These are phyloP conservation scores for Mamestra brassicae DNA, from an alignment of 2,888 invertebrate genomes.

Conservation along the genomic window DNA sequence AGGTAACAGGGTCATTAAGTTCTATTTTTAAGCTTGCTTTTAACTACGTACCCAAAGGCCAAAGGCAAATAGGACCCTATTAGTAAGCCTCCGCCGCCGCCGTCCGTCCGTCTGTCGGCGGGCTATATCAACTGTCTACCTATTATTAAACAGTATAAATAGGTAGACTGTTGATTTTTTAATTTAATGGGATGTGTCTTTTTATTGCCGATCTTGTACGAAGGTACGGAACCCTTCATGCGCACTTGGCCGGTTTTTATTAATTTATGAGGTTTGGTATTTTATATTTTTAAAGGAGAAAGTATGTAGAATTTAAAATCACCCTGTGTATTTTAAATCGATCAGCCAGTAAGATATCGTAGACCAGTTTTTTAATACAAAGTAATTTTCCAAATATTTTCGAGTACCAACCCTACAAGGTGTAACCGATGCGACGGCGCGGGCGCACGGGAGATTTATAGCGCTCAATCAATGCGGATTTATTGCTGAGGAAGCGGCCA, in stretches of 20 bases:
- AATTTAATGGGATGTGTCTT: too few species aligned
- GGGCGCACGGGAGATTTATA: conserved; percentile 86
- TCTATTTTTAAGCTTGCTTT: not conserved
- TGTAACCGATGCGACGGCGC: conserved; percentile 75
- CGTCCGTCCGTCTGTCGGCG: too few species aligned
- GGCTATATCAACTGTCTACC: too few species aligned
- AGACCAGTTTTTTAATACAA: not conserved
- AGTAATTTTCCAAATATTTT: not conserved
- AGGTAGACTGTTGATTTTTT: too few species aligned
- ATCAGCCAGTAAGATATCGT: not conserved
- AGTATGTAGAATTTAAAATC: not conserved
- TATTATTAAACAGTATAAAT: too few species aligned
- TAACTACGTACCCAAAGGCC: too few species aligned
- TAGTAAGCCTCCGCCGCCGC: too few species aligned
- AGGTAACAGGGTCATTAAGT: not conserved
- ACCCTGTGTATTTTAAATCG: too few species aligned
- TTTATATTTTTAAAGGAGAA: not conserved
- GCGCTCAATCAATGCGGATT: conserved; percentile 91
- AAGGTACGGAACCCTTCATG: too few species aligned
- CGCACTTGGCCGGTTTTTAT: too few species aligned
- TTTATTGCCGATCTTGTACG: not conserved
- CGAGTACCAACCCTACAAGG: conserved; percentile 44
- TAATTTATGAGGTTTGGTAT: not conserved
- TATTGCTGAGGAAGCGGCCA: conserved; percentile 87
- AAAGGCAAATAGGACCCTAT: too few species aligned